Percentiles rank a stretch among this genome's conserved stretches.
Evolutionary conservation across 2,888 invertebrate genomes (phyloP).

Genomic region (Pseudeuparius sepicola): DNA sequence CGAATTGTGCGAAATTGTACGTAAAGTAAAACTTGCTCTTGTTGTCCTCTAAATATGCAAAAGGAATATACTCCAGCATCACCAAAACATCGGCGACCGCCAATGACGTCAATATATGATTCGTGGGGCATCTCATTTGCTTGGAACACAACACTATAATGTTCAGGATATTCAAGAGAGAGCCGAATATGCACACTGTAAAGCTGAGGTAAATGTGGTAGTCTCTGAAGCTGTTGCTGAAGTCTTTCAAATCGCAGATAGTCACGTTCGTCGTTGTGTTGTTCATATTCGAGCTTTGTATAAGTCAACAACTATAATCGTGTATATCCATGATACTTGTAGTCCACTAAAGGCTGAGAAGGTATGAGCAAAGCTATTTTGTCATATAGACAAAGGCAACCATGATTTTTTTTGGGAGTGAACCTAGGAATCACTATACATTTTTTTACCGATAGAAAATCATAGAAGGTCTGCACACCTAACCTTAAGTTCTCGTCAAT

Average conservation of each 20-base stretch:
- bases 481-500: too few relatives aligned
- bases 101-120: constrained; percentile 78
- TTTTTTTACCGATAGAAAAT: too few relatives aligned
- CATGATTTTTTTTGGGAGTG: too few relatives aligned
- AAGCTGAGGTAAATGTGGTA: constrained; percentile 79
- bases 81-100: constrained; percentile 90
- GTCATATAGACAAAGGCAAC: too few relatives aligned
- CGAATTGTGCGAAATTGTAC: constrained; percentile 72
- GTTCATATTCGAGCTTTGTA: too few relatives aligned
- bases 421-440: too few relatives aligned
- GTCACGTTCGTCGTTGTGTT: constrained; percentile 19
- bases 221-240: constrained; percentile 55
- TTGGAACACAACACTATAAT: constrained; percentile 84
- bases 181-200: constrained; percentile 80
- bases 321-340: too few relatives aligned
- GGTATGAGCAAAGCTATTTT: too few relatives aligned
- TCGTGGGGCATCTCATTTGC: constrained; percentile 85
- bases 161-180: constrained; percentile 81
- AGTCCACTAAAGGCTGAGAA: too few relatives aligned
- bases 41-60: constrained; percentile 65
- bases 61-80: constrained; percentile 90
- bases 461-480: too few relatives aligned
- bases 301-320: too few relatives aligned
- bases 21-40: constrained; percentile 46
- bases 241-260: constrained; percentile 45